phyloP scores from a whole-genome alignment of 1,140 invertebrate genomes.

The Lordiphosa mommai region DNA sequence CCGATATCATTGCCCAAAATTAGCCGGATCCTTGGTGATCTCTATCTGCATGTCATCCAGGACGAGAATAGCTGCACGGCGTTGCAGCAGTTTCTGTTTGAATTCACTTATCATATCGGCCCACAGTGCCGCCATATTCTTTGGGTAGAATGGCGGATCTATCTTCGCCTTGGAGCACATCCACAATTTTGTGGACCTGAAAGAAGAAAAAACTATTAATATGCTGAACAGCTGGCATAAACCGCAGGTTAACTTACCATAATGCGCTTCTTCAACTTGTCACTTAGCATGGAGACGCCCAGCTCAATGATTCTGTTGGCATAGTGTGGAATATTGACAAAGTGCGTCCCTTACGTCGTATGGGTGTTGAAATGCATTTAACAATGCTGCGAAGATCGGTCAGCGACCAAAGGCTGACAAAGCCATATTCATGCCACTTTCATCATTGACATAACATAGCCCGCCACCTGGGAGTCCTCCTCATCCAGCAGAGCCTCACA shows the following conservation, averaged over 20 bases:
- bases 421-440: conserved; percentile 90
- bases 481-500: conserved; percentile 89
- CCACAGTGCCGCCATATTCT: conserved; percentile 90
- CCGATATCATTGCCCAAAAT: conserved; percentile 84
- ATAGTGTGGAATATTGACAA: conserved; percentile 89
- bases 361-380: conserved; percentile 90
- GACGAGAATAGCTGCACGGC: conserved; percentile 84
- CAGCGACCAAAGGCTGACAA: conserved; percentile 90
- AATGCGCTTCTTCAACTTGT: conserved; percentile 89
- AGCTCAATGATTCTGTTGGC: conserved; percentile 90
- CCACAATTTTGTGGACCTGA: conserved; percentile 87
- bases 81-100: conserved; percentile 84
- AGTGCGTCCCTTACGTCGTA: conserved; percentile 91
- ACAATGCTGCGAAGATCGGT: conserved; percentile 88
- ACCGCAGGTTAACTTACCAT: conserved; percentile 82
- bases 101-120: conserved; percentile 89
- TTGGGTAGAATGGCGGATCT: conserved; percentile 88
- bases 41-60: conserved; percentile 90
- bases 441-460: conserved; percentile 92
- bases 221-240: not conserved
- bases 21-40: conserved; percentile 83
- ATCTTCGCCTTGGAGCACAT: conserved; percentile 86
- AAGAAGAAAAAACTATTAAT: not conserved
- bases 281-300: conserved; percentile 87
- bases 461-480: conserved; percentile 88